Base-by-base conservation (phyloP, 2,888 invertebrate genomes). In the Drosophila fulvimacula region DNA sequence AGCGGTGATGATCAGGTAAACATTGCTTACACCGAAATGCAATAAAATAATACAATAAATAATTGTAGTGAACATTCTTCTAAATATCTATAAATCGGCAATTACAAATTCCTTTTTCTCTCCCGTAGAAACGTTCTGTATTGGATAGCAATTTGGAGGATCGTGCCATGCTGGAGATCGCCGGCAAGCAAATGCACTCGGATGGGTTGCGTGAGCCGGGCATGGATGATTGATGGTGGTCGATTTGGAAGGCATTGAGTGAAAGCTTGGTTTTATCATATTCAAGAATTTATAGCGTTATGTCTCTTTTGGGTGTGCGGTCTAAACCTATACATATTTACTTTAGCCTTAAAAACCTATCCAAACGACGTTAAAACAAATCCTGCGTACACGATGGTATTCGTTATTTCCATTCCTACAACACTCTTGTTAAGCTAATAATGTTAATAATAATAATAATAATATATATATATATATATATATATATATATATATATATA, bases 141-240 rank as follows among this genome's bases (percentile, higher is more conserved):
- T 90, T 97, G 71, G 97, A 97, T 91, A 93, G 94, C 42, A 96
- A 98, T 91, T 93, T 95, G 0, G 96, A 97, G 81, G 96, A 96
- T 17, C 96, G 96, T 89, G 96, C 97, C 0, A 94, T 98, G 90
- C 92, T 98, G 51, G 96, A 97, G 86, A 93, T 98, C 93, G 94
- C 97, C 1, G 98, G 98, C 1, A 95, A 95, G 79, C 94, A 95
- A 68, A 94, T 96, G 82, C 95, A 97, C 92, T 98, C 98, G 90
- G 98, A 98, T 48, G 98, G 97, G 0, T 92, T 97, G n/a, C 93
- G 96, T 67, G 96, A 95, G 49, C 92, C 92, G 3, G 90, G 89
- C 59, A 71, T 92, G 87, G 92, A 90, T 48, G 82, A 90, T 69
- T 91, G 89, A 91, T 89, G 69, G 48, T 41, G 9, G 39, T 44